Conservation (phyloP, 1,140 invertebrate species). For the Teleopsis dalmanni region DNA sequence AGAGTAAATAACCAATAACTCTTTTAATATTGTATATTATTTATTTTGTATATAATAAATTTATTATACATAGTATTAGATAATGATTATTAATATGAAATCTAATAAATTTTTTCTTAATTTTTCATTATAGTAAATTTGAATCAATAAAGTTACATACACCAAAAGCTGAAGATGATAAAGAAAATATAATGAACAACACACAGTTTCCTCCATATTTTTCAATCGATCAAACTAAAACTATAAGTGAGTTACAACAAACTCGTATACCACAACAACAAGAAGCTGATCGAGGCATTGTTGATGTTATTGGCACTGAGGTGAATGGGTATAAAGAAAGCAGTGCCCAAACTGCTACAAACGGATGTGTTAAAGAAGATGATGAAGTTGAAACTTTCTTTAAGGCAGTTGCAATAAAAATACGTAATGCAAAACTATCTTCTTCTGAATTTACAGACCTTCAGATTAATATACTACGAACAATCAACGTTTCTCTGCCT, state of each 20-base stretch:
- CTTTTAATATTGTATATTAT: no score
- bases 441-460: slow-evolving; percentile 38
- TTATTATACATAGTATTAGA: no score
- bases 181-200: slow-evolving; percentile 23
- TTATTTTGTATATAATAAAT: no score
- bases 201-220: slow-evolving; percentile 18
- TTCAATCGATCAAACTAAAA: slow-evolving; percentile 6
- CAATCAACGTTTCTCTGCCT: slow-evolving; percentile 33
- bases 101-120: background rate
- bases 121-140: slow-evolving; percentile 18
- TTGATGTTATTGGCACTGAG: slow-evolving; percentile 22
- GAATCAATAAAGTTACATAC: slow-evolving; percentile 22
- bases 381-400: slow-evolving; percentile 42
- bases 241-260: slow-evolving; percentile 7
- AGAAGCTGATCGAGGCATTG: slow-evolving; percentile 1
- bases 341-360: slow-evolving; percentile 17
- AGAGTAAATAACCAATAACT: no score
- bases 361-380: slow-evolving; percentile 20
- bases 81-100: no score
- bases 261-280: slow-evolving; percentile 21
- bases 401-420: slow-evolving; percentile 39
- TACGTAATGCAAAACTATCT: slow-evolving; percentile 34
- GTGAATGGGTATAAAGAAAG: slow-evolving; percentile 31
- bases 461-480: slow-evolving; percentile 37
- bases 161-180: slow-evolving; percentile 25